Conservation (phyloP, 2,113 vertebrate genomes). For the Meles meles region DNA sequence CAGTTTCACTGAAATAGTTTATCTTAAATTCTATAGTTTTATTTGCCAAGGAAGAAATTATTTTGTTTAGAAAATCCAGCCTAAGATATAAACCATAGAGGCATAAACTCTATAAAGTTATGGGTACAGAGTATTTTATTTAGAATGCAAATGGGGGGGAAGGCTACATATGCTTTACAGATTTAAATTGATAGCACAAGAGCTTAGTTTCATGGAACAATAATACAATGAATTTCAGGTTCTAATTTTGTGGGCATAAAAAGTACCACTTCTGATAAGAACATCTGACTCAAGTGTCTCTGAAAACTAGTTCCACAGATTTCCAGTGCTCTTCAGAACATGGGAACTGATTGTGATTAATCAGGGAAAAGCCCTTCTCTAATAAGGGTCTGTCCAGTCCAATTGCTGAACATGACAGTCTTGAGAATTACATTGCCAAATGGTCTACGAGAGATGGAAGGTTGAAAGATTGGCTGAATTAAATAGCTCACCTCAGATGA, state of each 20-base stretch:
- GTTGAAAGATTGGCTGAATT: slow-evolving; percentile 66
- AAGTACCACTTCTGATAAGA: slow-evolving; percentile 65
- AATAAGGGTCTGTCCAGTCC: slow-evolving; percentile 73
- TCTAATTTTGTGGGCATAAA: slow-evolving; percentile 66
- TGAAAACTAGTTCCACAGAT: slow-evolving; percentile 69
- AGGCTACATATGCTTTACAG: not conserved
- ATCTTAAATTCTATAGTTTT: not conserved
- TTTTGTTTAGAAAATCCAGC: not conserved
- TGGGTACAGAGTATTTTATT: slow-evolving; percentile 16
- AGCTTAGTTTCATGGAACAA: slow-evolving; percentile 14
- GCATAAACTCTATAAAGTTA: slow-evolving; percentile 23
- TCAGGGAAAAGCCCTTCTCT: slow-evolving; percentile 73
- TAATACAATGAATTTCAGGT: slow-evolving; percentile 61
- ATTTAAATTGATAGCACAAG: not conserved
- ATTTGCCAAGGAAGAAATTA: not conserved
- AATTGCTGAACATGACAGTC: slow-evolving; percentile 74
- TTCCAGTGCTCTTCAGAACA: slow-evolving; percentile 74
- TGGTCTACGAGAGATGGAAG: slow-evolving; percentile 65
- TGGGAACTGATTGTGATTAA: slow-evolving; percentile 75
- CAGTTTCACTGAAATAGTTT: not conserved
- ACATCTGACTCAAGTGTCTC: slow-evolving; percentile 63
- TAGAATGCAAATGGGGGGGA: not conserved
- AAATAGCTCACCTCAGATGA: slow-evolving; percentile 57
- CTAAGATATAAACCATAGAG: not conserved
- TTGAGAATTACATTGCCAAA: slow-evolving; percentile 70